These are phyloP conservation scores for Matsumyia berberina DNA, from an alignment of 2,888 invertebrate species.

Conservation along the genomic window DNA sequence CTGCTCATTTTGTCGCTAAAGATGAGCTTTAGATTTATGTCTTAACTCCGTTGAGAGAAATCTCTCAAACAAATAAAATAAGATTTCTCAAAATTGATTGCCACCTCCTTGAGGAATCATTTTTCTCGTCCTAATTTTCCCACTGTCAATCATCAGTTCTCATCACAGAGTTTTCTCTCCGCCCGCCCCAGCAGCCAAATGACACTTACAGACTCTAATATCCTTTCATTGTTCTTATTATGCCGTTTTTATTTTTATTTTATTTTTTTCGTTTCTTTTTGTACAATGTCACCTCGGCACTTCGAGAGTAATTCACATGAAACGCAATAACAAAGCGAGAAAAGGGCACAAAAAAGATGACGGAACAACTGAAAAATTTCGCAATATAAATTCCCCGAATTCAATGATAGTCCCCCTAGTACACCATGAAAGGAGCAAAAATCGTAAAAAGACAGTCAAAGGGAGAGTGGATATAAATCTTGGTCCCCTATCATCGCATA, in stretches of 20 bases:
- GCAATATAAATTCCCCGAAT: conserved; percentile 47
- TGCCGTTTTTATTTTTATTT: conserved; percentile 31
- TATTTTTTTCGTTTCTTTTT: not conserved
- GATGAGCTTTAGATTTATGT: not conserved
- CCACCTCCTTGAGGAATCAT: conserved; percentile 2
- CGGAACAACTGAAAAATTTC: conserved; percentile 36
- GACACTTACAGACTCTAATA: conserved; percentile 25
- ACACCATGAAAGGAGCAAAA: not conserved
- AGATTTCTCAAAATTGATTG: conserved; percentile 13
- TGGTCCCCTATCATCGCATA: conserved; percentile 37
- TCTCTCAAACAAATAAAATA: not conserved
- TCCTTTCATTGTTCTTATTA: conserved; percentile 36
- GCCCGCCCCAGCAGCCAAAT: not conserved
- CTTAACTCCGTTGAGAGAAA: not conserved
- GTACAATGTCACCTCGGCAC: not conserved
- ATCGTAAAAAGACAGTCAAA: not conserved
- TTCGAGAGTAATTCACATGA: conserved; percentile 28
- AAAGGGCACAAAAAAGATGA: conserved; percentile 1
- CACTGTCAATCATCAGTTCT: conserved; percentile 20
- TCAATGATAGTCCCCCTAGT: conserved; percentile 28
- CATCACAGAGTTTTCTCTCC: not conserved
- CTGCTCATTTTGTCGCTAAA: not conserved
- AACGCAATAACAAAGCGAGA: conserved; percentile 2
- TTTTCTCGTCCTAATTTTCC: not conserved
- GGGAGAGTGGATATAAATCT: conserved; percentile 23